A percentile compares a stretch with the other conserved stretches of the same genome.
phyloP scores from a whole-genome alignment of 2,113 vertebrate genomes.

The Hiodon tergisus region DNA sequence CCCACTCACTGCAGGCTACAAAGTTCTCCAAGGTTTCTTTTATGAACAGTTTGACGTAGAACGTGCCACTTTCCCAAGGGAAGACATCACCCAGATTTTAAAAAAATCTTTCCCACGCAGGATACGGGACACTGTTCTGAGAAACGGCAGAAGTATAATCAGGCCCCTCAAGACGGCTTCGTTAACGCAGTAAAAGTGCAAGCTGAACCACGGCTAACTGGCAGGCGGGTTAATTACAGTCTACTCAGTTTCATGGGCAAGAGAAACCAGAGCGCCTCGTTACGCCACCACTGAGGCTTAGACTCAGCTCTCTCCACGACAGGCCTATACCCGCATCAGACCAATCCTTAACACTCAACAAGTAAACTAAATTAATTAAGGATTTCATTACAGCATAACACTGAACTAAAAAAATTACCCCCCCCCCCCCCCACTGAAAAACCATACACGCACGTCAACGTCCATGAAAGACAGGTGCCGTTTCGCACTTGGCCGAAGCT shows the following conservation, averaged over 20 bases:
- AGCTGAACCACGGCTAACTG: constrained; percentile 12
- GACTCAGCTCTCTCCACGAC: not conserved
- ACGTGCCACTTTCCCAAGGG: too few relatives aligned
- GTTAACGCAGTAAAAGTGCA: too few relatives aligned
- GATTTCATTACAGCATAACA: not conserved
- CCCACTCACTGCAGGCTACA: too few relatives aligned
- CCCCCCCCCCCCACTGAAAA: not conserved
- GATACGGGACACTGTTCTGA: too few relatives aligned
- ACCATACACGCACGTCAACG: not conserved
- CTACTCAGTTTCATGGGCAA: constrained; percentile 13
- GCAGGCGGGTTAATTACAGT: constrained; percentile 27
- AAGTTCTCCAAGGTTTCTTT: too few relatives aligned
- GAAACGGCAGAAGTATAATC: too few relatives aligned
- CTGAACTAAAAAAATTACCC: not conserved
- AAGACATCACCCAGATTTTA: too few relatives aligned
- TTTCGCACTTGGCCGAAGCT: constrained; percentile 33
- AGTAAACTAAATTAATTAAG: not conserved
- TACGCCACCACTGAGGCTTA: not conserved
- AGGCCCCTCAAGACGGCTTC: too few relatives aligned
- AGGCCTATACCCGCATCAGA: not conserved
- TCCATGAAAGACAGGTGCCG: constrained; percentile 44
- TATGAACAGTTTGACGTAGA: too few relatives aligned
- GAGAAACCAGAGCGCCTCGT: constrained; percentile 23
- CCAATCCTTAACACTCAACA: not conserved
- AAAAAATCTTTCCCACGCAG: too few relatives aligned